Evolutionary conservation across 2,797 vertebrate species (phyloP).

Genomic region (Mionectes olivaceus): DNA sequence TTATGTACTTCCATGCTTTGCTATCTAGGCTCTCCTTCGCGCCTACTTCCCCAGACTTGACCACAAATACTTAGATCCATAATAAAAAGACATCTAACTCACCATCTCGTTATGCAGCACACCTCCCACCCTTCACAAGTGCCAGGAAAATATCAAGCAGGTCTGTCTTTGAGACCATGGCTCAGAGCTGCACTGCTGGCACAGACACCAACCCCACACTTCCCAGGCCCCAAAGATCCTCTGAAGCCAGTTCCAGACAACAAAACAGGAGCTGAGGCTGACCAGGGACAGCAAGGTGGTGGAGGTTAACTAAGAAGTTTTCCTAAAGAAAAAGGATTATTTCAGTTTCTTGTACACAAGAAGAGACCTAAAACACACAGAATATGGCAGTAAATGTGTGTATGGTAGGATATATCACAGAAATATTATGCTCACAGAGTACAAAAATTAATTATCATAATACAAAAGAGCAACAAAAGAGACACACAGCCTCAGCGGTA

Average conservation of each 20-base stretch:
- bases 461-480: background rate
- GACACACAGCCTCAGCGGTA: background rate
- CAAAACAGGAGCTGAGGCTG: background rate
- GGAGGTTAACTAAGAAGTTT: background rate
- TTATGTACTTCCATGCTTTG: rapidly evolving
- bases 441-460: background rate
- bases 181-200: background rate
- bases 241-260: background rate
- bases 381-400: background rate
- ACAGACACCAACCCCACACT: rapidly evolving
- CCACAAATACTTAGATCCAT: background rate
- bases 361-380: background rate
- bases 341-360: background rate
- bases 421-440: background rate
- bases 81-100: background rate
- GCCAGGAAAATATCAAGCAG: background rate
- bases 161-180: background rate
- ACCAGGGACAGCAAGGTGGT: background rate
- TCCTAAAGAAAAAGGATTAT: background rate
- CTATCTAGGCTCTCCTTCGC: background rate
- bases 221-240: background rate
- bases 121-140: background rate
- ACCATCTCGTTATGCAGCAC: background rate
- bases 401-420: background rate
- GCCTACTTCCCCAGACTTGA: background rate